Conservation (phyloP, 2,113 vertebrate genomes). For the Phylloscopus trochiloides region DNA sequence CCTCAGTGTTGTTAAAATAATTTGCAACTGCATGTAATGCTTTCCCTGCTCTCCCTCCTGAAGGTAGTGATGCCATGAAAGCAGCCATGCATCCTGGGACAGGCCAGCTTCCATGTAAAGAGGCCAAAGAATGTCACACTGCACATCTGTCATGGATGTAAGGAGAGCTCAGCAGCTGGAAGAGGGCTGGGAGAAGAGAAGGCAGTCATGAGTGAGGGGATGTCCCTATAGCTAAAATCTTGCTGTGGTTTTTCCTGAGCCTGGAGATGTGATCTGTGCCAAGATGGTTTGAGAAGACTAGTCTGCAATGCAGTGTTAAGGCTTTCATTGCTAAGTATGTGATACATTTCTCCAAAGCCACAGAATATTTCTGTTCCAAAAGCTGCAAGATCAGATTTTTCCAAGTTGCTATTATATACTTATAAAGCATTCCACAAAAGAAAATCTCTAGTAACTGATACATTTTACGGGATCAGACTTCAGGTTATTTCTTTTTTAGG, state of each 20-base stretch:
- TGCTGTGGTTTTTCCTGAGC: background rate
- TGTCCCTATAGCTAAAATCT: background rate
- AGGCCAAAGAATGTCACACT: background rate
- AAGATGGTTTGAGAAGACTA: background rate
- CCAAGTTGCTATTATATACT: background rate
- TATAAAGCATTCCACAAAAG: background rate
- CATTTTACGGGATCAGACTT: background rate
- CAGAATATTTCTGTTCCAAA: background rate
- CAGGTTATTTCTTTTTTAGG: background rate
- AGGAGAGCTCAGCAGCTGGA: background rate
- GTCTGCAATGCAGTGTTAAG: background rate
- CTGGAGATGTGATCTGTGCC: background rate
- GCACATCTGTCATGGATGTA: background rate
- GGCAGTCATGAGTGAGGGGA: background rate
- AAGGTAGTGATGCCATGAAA: background rate
- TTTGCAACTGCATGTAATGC: background rate
- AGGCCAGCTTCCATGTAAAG: background rate
- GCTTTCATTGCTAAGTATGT: background rate
- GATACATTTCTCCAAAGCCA: background rate
- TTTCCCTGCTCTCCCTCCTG: background rate
- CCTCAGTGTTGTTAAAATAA: background rate
- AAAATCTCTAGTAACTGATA: background rate
- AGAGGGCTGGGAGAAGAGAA: background rate
- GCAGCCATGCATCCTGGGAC: background rate
- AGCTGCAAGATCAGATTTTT: background rate